These are phyloP conservation scores for Malurus elegans DNA, from an alignment of 2,113 vertebrate genomes.

Conservation along the genomic window DNA sequence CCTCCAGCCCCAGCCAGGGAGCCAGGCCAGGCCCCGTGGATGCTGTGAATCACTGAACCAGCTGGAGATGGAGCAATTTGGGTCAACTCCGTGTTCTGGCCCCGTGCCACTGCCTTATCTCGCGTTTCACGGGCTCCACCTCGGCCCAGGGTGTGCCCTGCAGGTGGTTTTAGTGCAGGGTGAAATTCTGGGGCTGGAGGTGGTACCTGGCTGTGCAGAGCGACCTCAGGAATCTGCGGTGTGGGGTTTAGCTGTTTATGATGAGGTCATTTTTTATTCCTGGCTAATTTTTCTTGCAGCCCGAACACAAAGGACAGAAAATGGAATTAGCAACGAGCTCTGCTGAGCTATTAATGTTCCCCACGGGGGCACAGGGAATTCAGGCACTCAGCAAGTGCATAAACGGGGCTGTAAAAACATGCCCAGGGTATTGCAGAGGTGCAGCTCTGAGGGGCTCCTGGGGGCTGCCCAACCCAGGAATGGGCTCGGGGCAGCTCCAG, in stretches of 20 bases:
- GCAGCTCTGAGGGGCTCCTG: background rate
- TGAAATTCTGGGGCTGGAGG: background rate
- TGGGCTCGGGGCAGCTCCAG: background rate
- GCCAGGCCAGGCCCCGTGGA: background rate
- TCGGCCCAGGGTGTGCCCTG: background rate
- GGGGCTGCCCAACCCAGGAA: background rate
- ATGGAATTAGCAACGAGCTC: background rate
- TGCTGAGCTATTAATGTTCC: background rate
- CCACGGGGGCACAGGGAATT: background rate
- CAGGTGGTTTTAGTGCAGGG: rapidly evolving
- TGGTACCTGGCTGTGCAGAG: background rate
- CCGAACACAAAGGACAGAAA: background rate
- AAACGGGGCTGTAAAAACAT: background rate
- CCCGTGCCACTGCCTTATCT: background rate
- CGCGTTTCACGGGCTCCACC: background rate
- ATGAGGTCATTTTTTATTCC: background rate
- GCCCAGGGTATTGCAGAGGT: background rate
- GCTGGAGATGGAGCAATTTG: conserved; percentile 22
- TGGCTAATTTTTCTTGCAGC: background rate
- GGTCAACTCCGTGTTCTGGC: conserved; percentile 3
- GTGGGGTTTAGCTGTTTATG: background rate
- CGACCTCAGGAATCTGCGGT: background rate
- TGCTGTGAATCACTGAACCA: conserved; percentile 17
- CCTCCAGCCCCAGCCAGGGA: conserved; percentile 11
- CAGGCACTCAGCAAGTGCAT: background rate